Evolutionary conservation across 2,888 invertebrate species (phyloP).

Genomic region (Clitarchus hookeri): DNA sequence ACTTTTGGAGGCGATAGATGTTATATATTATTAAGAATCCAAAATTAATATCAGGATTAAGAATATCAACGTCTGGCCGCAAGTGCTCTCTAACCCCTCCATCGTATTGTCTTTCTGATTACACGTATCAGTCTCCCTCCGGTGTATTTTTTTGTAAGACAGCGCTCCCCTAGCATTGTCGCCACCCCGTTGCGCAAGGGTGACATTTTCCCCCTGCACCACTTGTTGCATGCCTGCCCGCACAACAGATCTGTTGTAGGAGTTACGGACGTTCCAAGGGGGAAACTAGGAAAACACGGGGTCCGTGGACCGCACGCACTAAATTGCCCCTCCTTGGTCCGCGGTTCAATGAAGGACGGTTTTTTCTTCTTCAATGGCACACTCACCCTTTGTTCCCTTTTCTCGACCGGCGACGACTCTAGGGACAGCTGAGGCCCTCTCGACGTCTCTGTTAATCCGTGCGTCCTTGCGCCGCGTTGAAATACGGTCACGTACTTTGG

Average conservation of each 20-base stretch:
- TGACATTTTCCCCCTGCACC: conserved; percentile 38
- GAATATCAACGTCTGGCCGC: too few species aligned
- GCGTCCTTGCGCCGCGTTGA: not conserved
- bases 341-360: not conserved
- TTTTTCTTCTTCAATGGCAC: not conserved
- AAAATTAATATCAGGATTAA: too few species aligned
- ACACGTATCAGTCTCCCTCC: not conserved
- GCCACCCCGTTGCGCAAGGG: conserved; percentile 27
- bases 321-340: not conserved
- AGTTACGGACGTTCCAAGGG: conserved; percentile 28
- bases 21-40: too few species aligned
- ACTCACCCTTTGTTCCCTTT: not conserved
- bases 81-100: too few species aligned
- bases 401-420: not conserved
- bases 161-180: not conserved
- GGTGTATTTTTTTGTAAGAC: not conserved
- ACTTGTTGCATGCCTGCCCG: conserved; percentile 41
- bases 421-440: not conserved
- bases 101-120: not conserved
- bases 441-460: not conserved
- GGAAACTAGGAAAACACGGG: not conserved
- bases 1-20: too few species aligned
- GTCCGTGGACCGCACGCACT: too few species aligned
- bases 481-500: not conserved
- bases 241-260: conserved; percentile 26